Evolutionary conservation across 2,888 invertebrate species (phyloP).

Genomic region (Rotaria magnacalcarata): DNA sequence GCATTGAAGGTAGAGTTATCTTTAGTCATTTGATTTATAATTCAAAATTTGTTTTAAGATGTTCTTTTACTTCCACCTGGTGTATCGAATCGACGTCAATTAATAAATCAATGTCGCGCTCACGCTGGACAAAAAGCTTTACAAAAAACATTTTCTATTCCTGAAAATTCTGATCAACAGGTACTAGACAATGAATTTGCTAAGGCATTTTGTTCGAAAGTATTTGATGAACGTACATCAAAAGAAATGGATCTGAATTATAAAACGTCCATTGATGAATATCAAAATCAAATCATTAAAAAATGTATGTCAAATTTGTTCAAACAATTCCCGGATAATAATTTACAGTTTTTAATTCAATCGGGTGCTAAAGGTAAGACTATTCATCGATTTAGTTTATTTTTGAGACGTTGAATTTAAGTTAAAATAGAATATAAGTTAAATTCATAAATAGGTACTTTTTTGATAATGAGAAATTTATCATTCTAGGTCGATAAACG

Average conservation of each 20-base stretch:
- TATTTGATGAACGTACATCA: neutral
- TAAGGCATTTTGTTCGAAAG: neutral
- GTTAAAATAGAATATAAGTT: too few relatives aligned
- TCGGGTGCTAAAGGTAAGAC: constrained; percentile 87
- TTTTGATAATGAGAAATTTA: too few relatives aligned
- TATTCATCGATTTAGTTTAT: neutral
- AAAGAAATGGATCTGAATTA: constrained; percentile 52
- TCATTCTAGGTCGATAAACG: too few relatives aligned
- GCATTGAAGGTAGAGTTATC: constrained; percentile 73
- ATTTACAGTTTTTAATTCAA: constrained; percentile 94
- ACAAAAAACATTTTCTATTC: neutral
- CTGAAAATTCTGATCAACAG: neutral
- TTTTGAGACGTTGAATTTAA: neutral
- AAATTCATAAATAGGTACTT: too few relatives aligned
- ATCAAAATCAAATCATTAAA: constrained; percentile 84
- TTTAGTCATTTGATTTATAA: neutral
- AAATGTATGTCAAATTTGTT: constrained; percentile 74
- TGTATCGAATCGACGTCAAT: neutral
- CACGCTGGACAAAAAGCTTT: constrained; percentile 26
- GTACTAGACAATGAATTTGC: neutral
- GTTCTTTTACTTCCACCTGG: constrained; percentile 23
- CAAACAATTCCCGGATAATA: constrained; percentile 83
- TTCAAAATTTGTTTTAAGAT: neutral
- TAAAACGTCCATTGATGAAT: constrained; percentile 66
- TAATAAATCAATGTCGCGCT: neutral